A percentile compares a stretch with the other conserved stretches of the same genome.
Evolutionary conservation across 2,797 vertebrate genomes (phyloP).

Genomic region (Etheostoma nigrum): DNA sequence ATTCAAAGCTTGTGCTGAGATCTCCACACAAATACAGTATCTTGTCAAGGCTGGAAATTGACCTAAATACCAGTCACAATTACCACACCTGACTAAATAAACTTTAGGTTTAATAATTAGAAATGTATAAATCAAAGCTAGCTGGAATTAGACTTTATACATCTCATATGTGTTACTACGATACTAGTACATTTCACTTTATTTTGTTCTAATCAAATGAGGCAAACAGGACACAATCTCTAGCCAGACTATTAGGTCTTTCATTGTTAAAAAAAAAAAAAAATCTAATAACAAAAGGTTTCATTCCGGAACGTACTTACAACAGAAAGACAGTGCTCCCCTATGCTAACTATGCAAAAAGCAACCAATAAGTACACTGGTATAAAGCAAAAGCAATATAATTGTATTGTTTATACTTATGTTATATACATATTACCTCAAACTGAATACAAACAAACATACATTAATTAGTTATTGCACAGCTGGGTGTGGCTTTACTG

Average conservation of each 20-base stretch:
- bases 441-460: neutral
- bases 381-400: neutral
- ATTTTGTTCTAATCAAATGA: neutral
- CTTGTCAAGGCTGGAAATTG: neutral
- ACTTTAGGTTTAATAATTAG: neutral
- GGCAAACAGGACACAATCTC: neutral
- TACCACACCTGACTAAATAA: neutral
- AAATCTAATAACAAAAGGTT: constrained; percentile 14
- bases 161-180: neutral
- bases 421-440: neutral
- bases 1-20: neutral
- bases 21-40: neutral
- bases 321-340: neutral
- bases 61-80: no score
- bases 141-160: neutral
- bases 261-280: no score
- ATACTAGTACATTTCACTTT: neutral
- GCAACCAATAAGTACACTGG: constrained; percentile 8
- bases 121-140: neutral
- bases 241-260: neutral
- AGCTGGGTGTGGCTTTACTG: constrained; percentile 3
- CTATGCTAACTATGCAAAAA: neutral
- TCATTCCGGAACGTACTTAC: constrained; percentile 1
- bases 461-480: neutral
- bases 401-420: neutral